A percentile compares a stretch with the other conserved stretches of the same genome.
These are phyloP conservation scores for Lophius piscatorius DNA, from an alignment of 2,113 vertebrate genomes.

Conservation along the genomic window DNA sequence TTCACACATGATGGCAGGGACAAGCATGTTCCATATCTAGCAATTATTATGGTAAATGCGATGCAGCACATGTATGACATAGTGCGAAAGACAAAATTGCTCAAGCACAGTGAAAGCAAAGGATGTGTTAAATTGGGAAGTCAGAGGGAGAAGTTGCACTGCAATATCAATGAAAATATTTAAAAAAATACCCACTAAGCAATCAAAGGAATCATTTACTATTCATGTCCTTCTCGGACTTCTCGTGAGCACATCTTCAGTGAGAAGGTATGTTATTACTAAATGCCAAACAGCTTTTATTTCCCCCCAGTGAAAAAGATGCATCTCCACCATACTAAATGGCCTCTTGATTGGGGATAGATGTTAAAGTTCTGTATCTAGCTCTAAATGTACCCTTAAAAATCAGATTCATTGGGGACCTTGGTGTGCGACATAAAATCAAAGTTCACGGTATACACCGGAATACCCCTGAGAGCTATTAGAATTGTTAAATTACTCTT, in stretches of 20 bases:
- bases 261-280: slow-evolving; percentile 19
- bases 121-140: too few relatives aligned
- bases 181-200: slow-evolving; percentile 22
- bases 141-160: not conserved
- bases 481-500: not conserved
- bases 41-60: not conserved
- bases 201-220: slow-evolving; percentile 35
- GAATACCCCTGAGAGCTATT: not conserved
- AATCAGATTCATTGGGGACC: slow-evolving; percentile 18
- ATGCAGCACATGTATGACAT: slow-evolving; percentile 1
- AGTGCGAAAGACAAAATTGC: not conserved
- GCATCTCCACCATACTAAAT: slow-evolving; percentile 19
- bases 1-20: slow-evolving; percentile 7
- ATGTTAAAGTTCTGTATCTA: slow-evolving; percentile 21
- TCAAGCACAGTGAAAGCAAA: not conserved
- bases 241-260: slow-evolving; percentile 30
- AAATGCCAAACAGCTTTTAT: slow-evolving; percentile 56
- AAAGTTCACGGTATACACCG: slow-evolving; percentile 24
- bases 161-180: not conserved
- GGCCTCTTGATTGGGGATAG: slow-evolving; percentile 8
- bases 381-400: slow-evolving; percentile 10
- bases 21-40: too few relatives aligned
- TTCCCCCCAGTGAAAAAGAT: slow-evolving; percentile 8
- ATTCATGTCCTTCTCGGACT: slow-evolving; percentile 9
- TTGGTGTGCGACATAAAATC: not conserved